Percentiles rank a stretch among this genome's conserved stretches.
Evolutionary conservation across 2,113 vertebrate species (phyloP).

Genomic region (Seriola dumerili): DNA sequence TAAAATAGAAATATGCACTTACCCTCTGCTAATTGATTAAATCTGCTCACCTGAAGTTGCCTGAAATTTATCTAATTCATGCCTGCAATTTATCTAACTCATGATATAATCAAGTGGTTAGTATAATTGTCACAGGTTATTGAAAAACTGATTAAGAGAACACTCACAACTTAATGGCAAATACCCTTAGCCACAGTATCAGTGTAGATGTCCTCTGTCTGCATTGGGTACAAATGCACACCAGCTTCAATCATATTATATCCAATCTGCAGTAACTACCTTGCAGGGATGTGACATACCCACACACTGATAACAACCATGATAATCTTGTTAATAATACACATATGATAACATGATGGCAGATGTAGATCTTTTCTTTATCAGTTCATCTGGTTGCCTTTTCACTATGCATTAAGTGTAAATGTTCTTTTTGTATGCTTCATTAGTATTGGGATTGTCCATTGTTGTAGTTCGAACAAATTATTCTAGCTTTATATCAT

Average conservation of each 20-base stretch:
- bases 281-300: neutral
- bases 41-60: neutral
- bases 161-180: neutral
- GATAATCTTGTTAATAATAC: too few relatives aligned
- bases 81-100: neutral
- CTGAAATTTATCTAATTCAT: conserved; percentile 29
- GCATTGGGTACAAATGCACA: neutral
- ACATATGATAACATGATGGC: too few relatives aligned
- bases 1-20: conserved; percentile 15
- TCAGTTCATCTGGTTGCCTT: too few relatives aligned
- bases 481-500: neutral
- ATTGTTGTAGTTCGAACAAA: neutral
- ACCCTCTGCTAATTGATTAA: conserved; percentile 14
- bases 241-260: neutral
- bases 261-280: neutral
- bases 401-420: too few relatives aligned
- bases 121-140: conserved; percentile 13
- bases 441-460: neutral
- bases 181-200: neutral
- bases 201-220: neutral
- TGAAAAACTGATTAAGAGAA: neutral
- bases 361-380: too few relatives aligned
- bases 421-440: too few relatives aligned
- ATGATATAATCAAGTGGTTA: conserved; percentile 10
- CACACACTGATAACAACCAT: too few relatives aligned